These are phyloP conservation scores for Ochotona princeps DNA, from an alignment of 2,113 vertebrate species.

Conservation along the genomic window DNA sequence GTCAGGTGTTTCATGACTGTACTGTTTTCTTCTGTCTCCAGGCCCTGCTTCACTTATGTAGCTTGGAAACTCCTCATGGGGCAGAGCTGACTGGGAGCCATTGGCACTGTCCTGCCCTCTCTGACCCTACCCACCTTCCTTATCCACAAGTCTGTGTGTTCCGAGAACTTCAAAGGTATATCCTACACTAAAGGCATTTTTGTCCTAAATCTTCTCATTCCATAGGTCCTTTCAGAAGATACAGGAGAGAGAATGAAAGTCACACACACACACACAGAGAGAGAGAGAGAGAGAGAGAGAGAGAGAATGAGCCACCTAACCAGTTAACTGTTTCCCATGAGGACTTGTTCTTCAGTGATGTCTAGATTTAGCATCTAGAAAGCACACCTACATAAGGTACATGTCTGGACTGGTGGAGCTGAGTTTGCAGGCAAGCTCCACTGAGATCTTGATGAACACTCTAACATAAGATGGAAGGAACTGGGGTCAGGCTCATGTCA, in stretches of 20 bases:
- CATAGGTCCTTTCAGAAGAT: background rate
- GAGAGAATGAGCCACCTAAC: background rate
- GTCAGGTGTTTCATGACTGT: background rate
- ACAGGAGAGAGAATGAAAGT: background rate
- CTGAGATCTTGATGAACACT: background rate
- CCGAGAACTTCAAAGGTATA: background rate
- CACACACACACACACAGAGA: too few species aligned
- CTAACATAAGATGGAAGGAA: background rate
- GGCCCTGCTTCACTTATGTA: background rate
- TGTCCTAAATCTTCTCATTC: background rate
- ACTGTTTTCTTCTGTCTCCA: background rate
- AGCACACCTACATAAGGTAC: background rate
- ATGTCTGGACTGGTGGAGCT: background rate
- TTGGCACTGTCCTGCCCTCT: fast-evolving
- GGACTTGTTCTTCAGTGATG: background rate
- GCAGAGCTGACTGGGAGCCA: background rate
- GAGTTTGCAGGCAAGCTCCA: background rate
- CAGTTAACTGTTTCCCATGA: background rate
- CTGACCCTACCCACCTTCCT: fast-evolving
- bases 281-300: too few species aligned
- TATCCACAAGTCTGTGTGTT: background rate
- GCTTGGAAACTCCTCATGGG: background rate
- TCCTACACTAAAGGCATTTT: background rate
- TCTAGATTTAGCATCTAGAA: background rate
- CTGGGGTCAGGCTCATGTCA: too few species aligned